Evolutionary conservation across 2,888 invertebrate species (phyloP).

Genomic region (Apamea sordens): DNA sequence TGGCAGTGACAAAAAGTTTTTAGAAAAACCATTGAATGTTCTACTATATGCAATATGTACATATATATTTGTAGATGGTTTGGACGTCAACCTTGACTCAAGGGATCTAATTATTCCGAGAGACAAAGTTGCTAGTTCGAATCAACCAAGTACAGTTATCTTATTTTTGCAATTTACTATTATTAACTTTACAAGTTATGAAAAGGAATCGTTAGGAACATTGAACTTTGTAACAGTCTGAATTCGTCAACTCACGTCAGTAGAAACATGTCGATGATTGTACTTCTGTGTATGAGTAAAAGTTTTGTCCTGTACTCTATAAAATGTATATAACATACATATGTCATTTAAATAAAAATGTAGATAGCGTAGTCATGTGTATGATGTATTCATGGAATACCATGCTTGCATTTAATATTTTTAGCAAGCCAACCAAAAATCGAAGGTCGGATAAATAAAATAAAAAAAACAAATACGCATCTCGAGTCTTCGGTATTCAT

Average conservation of each 20-base stretch:
- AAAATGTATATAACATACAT: not conserved
- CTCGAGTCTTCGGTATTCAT: slow-evolving; percentile 33
- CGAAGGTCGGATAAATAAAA: slow-evolving; percentile 22
- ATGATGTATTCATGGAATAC: not conserved
- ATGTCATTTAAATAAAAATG: not conserved
- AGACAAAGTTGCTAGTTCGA: not conserved
- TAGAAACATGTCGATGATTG: not conserved
- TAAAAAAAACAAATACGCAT: slow-evolving; percentile 27
- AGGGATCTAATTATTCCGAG: not conserved
- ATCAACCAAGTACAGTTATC: not conserved
- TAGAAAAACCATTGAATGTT: not conserved
- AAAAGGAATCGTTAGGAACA: not conserved
- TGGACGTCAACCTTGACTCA: not conserved
- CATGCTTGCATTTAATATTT: not conserved
- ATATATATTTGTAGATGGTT: too few species aligned
- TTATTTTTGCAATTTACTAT: not conserved
- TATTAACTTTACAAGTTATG: not conserved
- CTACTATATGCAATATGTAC: too few species aligned
- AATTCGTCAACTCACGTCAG: not conserved
- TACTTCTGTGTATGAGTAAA: not conserved
- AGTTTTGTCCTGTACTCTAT: not conserved
- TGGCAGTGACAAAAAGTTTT: not conserved
- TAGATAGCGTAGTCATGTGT: too few species aligned
- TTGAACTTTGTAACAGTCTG: not conserved
- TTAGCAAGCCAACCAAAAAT: not conserved